Evolutionary conservation across 2,888 invertebrate species (phyloP), one percentile per base, ranked within the genome.

Genomic region (Luperina testacea): DNA sequence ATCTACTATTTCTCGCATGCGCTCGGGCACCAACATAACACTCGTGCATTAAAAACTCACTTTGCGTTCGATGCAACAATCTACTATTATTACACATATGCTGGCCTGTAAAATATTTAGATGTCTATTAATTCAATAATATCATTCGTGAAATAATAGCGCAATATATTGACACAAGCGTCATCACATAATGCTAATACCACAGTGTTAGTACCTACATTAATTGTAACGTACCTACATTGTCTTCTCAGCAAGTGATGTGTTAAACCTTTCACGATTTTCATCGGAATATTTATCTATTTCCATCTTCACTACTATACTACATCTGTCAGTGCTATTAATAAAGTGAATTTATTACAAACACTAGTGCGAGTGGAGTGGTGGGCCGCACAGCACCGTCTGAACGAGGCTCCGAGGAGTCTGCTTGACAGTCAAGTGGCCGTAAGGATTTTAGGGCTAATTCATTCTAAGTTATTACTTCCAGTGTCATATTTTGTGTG

Each of bases 381-480:
- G 48, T 45, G 81, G 20, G 78, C 53, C 45, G 81, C 24, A 24
- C 48, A 48, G 81, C 24, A 13, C 64, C 80, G 80, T 78, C 84
- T 86, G 80, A 89, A 88, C 85, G 87, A 83, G 79, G 81, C 90
- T 78, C 81, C 68, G 75, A 57, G 32, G 65, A 76, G 78, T 77
- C 79, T 81, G 83, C 83, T 87, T 82, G 87, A 85, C 89, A 90
- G 78, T 90, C 84, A 87, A 91, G 90, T 78, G 90, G 85, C 85
- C 81, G 86, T 91, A 88, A 92, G 91, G 53, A 90, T 90, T 91
- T 90, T 87, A 91, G 87, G 87, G 88, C 91, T 89, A 90, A 92
- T 91, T 92, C 90, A 90, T 90, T 90, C 88, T 82, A 88, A 91
- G 90, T 92, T 91, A 91, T 91, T 81, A 89, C 90, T 88, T 87